A percentile compares a stretch with the other conserved stretches of the same genome.
Evolutionary conservation across 2,797 vertebrate species (phyloP).

Genomic region (Pteropus rufus): DNA sequence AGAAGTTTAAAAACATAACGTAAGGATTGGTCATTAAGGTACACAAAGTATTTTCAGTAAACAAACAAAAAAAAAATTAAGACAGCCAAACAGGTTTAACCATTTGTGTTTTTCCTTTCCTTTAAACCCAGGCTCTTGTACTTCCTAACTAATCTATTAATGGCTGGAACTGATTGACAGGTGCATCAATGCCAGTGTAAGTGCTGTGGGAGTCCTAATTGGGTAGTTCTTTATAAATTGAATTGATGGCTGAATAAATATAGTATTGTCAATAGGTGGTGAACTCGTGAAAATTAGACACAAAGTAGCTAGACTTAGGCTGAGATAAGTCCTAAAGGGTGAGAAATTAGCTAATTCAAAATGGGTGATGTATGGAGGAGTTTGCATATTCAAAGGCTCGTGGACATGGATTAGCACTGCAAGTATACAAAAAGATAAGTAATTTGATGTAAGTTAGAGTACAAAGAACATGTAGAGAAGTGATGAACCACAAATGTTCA

Average conservation of each 20-base stretch:
- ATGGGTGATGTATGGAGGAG: neutral
- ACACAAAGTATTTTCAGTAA: constrained; percentile 17
- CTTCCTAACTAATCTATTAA: constrained; percentile 45
- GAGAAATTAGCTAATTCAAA: neutral
- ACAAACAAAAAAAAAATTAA: neutral
- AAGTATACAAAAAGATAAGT: neutral
- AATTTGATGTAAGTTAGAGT: neutral
- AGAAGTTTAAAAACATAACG: neutral
- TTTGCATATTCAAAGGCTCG: neutral
- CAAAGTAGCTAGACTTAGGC: neutral
- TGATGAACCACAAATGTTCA: neutral
- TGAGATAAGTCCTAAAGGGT: neutral
- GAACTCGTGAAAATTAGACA: constrained; percentile 17
- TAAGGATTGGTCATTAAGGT: neutral
- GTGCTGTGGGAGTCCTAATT: neutral
- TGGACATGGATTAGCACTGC: neutral
- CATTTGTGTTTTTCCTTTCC: constrained; percentile 20
- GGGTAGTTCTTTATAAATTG: neutral
- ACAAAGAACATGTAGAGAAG: neutral
- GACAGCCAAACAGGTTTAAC: neutral
- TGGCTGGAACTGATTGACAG: constrained; percentile 39
- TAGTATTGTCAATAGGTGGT: constrained; percentile 15
- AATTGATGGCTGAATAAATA: constrained; percentile 16
- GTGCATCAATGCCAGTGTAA: neutral
- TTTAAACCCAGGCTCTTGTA: neutral